phyloP scores from a whole-genome alignment of 1,140 invertebrate genomes.

The Hypsibius dujardini region DNA sequence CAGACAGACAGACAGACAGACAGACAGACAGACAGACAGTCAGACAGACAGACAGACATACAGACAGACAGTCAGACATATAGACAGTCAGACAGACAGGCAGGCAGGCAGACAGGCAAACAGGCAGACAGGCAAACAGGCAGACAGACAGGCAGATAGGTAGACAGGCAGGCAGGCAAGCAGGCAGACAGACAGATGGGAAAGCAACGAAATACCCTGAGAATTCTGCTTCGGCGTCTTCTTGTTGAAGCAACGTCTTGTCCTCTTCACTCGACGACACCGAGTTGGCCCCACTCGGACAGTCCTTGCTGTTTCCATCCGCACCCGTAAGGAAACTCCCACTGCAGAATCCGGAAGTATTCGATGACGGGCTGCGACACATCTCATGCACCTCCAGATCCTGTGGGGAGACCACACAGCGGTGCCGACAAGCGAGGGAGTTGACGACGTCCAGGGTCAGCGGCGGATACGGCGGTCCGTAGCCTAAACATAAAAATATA shows the following conservation, averaged over 20 bases:
- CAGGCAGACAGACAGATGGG: too few relatives aligned
- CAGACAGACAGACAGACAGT: too few relatives aligned
- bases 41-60: too few relatives aligned
- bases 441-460: not conserved
- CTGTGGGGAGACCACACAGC: not conserved
- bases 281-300: not conserved
- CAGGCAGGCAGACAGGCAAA: too few relatives aligned
- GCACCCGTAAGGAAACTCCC: not conserved
- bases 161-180: too few relatives aligned
- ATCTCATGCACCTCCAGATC: conserved; percentile 4
- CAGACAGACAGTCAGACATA: too few relatives aligned
- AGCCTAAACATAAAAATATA: not conserved
- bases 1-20: too few relatives aligned
- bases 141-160: too few relatives aligned
- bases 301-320: not conserved
- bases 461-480: not conserved
- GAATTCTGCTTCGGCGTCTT: not conserved
- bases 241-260: not conserved
- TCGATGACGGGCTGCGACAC: not conserved
- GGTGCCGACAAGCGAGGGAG: not conserved
- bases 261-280: not conserved
- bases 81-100: too few relatives aligned
- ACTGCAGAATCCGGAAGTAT: not conserved
- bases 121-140: too few relatives aligned
- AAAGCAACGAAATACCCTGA: not conserved